A percentile compares a stretch with the other conserved stretches of the same genome.
phyloP scores from a whole-genome alignment of 2,797 vertebrate species.

The Phyllotis vaccarum region DNA sequence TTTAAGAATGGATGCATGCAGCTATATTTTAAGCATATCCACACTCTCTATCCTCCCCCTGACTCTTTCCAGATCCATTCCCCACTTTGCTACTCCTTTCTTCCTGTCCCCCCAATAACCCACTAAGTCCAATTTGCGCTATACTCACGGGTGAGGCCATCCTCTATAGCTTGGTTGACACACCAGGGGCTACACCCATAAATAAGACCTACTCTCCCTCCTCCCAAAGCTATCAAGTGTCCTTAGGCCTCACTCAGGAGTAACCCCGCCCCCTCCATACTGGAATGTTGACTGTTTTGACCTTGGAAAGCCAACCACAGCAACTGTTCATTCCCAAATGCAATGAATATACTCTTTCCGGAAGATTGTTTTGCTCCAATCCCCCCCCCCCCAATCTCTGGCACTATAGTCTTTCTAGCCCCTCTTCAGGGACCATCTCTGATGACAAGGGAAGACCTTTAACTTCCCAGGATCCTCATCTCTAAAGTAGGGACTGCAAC shows the following conservation, averaged over 20 bases:
- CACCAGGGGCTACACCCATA: background rate
- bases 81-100: background rate
- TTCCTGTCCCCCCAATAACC: background rate
- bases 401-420: background rate
- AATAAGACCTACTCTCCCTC: background rate
- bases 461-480: background rate
- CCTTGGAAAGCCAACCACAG: background rate
- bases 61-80: background rate
- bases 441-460: background rate
- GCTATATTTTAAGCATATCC: background rate
- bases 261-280: too few species aligned
- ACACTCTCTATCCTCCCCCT: too few species aligned
- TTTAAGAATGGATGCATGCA: background rate
- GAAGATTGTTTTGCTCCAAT: background rate
- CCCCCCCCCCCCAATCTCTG: background rate
- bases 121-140: background rate
- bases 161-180: background rate
- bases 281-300: background rate
- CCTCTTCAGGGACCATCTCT: background rate
- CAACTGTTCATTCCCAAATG: too few species aligned
- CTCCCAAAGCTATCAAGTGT: background rate
- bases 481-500: background rate
- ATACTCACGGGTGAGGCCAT: background rate
- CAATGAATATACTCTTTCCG: background rate
- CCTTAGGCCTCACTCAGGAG: background rate